phyloP scores from a whole-genome alignment of 2,113 vertebrate genomes.

The Nothobranchius furzeri region DNA sequence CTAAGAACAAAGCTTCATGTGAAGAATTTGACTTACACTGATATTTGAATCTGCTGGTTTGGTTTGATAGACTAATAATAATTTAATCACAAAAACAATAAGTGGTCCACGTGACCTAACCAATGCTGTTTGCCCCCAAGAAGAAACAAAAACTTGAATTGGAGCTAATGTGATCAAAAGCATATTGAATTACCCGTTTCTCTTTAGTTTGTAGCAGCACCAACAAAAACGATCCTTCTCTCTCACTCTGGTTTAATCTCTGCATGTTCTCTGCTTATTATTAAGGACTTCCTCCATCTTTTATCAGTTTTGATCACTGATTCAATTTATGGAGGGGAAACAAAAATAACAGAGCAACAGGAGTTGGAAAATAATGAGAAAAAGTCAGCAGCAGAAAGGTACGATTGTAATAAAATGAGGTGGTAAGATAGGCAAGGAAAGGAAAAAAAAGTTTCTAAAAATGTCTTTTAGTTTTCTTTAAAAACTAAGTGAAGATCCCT shows the following conservation, averaged over 20 bases:
- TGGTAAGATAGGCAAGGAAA: background rate
- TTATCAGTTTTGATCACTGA: conserved; percentile 47
- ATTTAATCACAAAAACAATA: background rate
- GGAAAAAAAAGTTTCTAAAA: conserved; percentile 29
- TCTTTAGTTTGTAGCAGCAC: conserved; percentile 12
- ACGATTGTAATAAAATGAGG: background rate
- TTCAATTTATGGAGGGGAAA: conserved; percentile 25
- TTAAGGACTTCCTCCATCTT: conserved; percentile 24
- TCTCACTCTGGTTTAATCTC: background rate
- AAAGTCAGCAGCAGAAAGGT: background rate
- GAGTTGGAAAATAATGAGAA: conserved; percentile 30
- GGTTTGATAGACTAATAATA: background rate
- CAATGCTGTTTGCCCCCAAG: no score
- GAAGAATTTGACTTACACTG: no score
- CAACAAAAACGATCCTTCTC: conserved; percentile 9
- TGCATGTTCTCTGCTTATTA: conserved; percentile 24
- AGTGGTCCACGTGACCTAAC: no score
- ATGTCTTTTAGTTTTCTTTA: conserved; percentile 41
- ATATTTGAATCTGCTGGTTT: background rate
- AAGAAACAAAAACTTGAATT: background rate
- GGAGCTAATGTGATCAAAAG: conserved; percentile 1
- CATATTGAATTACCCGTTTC: conserved; percentile 14
- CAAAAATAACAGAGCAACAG: conserved; percentile 22
- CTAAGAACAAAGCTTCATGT: background rate
- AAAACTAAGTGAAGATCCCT: conserved; percentile 46